Conservation (phyloP, 1,140 invertebrate species). For the Aleiodes sp. region DNA sequence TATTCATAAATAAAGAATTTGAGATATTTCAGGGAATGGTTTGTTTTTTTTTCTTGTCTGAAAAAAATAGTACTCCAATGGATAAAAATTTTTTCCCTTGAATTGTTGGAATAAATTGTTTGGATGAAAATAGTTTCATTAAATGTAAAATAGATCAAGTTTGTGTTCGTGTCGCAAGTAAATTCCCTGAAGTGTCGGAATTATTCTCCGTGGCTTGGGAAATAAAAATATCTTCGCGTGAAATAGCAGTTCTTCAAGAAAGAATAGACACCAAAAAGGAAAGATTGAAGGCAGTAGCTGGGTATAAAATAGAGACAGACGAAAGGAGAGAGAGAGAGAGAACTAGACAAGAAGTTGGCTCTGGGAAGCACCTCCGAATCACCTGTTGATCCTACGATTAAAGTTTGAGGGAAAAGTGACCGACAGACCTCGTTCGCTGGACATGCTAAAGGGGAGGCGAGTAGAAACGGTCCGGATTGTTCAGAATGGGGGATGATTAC, state of each 20-base stretch:
- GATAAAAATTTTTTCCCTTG: no score
- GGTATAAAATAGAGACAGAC: neutral
- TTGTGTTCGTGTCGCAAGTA: neutral
- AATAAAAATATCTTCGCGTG: neutral
- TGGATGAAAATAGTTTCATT: no score
- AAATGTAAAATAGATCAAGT: neutral
- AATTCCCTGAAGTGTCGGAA: neutral
- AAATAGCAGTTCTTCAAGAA: neutral
- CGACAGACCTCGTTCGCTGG: constrained; percentile 40
- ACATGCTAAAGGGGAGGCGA: constrained; percentile 25
- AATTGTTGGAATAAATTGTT: no score
- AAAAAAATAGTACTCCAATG: no score
- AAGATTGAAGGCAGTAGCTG: neutral
- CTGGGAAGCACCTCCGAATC: constrained; percentile 39
- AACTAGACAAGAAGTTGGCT: constrained; percentile 20
- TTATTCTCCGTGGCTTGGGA: neutral
- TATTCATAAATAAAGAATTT: no score
- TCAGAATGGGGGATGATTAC: neutral
- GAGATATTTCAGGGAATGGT: no score
- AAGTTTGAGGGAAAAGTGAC: constrained; percentile 57
- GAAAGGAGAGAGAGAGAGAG: constrained; percentile 1
- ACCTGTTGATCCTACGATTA: constrained; percentile 62
- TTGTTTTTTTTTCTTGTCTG: no score
- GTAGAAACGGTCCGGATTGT: neutral
- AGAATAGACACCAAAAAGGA: neutral